Evolutionary conservation across 2,113 vertebrate species (phyloP), one percentile per base, ranked within the genome.

Genomic region (Oncorhynchus clarkii): DNA sequence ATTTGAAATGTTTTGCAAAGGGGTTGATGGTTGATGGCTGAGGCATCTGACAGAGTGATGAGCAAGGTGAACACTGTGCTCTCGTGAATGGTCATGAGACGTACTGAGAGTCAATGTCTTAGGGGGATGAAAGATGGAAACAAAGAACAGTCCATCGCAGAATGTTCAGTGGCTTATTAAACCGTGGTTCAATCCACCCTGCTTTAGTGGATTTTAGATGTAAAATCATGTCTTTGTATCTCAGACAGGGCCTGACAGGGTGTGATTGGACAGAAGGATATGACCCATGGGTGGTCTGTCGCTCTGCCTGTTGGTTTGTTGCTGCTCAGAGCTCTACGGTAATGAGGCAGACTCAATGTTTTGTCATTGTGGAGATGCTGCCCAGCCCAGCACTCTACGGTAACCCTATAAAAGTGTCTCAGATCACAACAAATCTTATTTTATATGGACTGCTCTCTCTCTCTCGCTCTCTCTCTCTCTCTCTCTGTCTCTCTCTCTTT

Each of bases 391-490:
- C 34, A 8, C 34, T 39, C 34, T 39, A 9, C 39, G 39, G 39
- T 45, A 45, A 22, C 16, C 54, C 18, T 29, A 48, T 27, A 57
- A 62, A 76, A 51, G 39, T 71, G 48, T 62, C 67, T 48, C 39
- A 48, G 67, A 67, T 68, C 22, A 69, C 62, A 31, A 57, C 48
- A 39, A 14, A n/a, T 70, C 48, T 54, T 29, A 34, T 76, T 73
- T 73, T 67, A 64, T 11, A 54, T 59, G 13, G n/a, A 18, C 24
- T 51, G 14, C 54, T 27, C 64, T 66, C 12, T 66, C 9, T 14
- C 1, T 12, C 64, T 66, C 34, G 8, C 6, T 39, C 34, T 34
- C n/a, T 34, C 31, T 34, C 48, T n/a, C 57, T 18, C 20, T 7
- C 18, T 59, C 0, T 34, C 31, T 34, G 12, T n/a, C 57, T 18